Evolutionary conservation across 1,140 invertebrate species (phyloP).

Genomic region (Heliconius melpomene): DNA sequence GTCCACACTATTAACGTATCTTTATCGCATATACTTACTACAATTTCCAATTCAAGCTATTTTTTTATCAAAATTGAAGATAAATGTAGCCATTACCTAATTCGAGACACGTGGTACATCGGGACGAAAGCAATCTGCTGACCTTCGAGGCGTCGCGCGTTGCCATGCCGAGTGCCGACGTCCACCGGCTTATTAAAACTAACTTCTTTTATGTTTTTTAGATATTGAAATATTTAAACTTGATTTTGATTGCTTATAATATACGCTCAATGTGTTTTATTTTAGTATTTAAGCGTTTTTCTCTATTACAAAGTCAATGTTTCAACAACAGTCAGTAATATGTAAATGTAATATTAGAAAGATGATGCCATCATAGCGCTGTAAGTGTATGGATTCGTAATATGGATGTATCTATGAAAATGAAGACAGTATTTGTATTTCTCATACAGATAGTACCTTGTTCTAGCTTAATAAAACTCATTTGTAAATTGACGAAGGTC

Average conservation of each 20-base stretch:
- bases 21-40: not conserved
- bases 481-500: not conserved
- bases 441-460: not conserved
- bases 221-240: not conserved
- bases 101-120: conserved; percentile 23
- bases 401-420: not conserved
- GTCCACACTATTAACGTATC: not conserved
- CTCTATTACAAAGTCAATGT: too few species aligned
- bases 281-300: too few species aligned
- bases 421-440: not conserved
- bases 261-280: too few species aligned
- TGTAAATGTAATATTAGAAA: not conserved
- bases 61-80: conserved; percentile 2
- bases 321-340: not conserved
- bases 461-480: not conserved
- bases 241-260: too few species aligned
- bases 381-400: not conserved
- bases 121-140: conserved; percentile 19
- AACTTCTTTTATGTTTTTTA: not conserved
- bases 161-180: conserved; percentile 20
- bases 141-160: conserved; percentile 29
- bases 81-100: conserved; percentile 8
- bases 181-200: conserved; percentile 9
- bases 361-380: not conserved
- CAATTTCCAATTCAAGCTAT: not conserved